Percentiles rank a stretch among this genome's conserved stretches.
phyloP scores from a whole-genome alignment of 2,888 invertebrate genomes.

The Myopa testacea region DNA sequence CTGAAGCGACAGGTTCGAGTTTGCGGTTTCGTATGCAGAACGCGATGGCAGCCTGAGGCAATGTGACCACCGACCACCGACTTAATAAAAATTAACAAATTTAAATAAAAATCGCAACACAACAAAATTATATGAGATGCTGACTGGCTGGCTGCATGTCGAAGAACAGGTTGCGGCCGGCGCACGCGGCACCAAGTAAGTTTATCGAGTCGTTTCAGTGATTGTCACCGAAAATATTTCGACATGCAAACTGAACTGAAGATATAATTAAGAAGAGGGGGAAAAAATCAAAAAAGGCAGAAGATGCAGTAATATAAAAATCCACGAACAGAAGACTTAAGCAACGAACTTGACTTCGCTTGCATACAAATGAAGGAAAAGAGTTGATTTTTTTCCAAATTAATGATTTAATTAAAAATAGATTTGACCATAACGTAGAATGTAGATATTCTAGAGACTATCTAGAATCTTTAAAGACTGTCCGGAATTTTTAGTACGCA shows the following conservation, averaged over 20 bases:
- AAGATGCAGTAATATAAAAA: not conserved
- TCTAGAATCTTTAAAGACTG: no score
- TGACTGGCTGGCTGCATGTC: not conserved
- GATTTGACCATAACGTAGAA: no score
- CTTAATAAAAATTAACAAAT: slow-evolving; percentile 45
- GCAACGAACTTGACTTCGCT: not conserved
- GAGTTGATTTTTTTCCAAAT: not conserved
- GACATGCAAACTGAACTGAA: slow-evolving; percentile 17
- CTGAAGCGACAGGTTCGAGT: slow-evolving; percentile 33
- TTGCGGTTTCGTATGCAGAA: slow-evolving; percentile 32
- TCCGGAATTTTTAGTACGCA: no score
- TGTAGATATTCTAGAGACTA: no score
- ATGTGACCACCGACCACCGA: slow-evolving; percentile 32
- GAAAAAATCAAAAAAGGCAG: not conserved
- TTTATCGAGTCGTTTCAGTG: not conserved
- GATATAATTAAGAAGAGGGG: slow-evolving; percentile 12
- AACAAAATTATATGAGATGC: slow-evolving; percentile 22
- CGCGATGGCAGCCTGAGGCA: slow-evolving; percentile 38
- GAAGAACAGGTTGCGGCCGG: slow-evolving; percentile 5
- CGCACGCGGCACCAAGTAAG: slow-evolving; percentile 1
- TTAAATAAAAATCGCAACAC: slow-evolving; percentile 23
- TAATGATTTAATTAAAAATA: not conserved
- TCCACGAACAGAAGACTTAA: not conserved
- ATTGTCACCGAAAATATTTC: slow-evolving; percentile 32
- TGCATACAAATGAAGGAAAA: not conserved